phyloP scores from a whole-genome alignment of 2,888 invertebrate species.

The Pterostichus niger region DNA sequence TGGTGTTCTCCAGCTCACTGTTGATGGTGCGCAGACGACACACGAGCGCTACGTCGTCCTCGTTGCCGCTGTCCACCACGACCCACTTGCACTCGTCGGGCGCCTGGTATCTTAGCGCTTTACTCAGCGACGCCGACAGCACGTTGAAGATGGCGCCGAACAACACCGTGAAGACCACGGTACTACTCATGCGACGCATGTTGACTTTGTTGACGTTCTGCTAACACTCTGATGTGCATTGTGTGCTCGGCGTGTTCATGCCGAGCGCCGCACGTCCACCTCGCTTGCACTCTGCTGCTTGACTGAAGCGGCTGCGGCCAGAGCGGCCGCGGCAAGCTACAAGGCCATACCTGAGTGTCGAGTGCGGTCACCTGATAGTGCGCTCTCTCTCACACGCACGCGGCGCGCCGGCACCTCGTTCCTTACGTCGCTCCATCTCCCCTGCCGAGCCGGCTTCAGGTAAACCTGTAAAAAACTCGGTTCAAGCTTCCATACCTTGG shows the following conservation, averaged over 20 bases:
- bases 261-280: slow-evolving; percentile 80
- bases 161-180: slow-evolving; percentile 80
- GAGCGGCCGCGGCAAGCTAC: slow-evolving; percentile 77
- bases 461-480: slow-evolving; percentile 74
- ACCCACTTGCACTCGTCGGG: slow-evolving; percentile 91
- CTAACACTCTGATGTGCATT: slow-evolving; percentile 70
- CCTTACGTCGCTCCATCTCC: slow-evolving; percentile 69
- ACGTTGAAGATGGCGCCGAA: slow-evolving; percentile 82
- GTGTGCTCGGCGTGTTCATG: slow-evolving; percentile 77
- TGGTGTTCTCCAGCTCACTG: slow-evolving; percentile 89
- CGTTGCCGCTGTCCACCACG: slow-evolving; percentile 83
- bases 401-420: slow-evolving; percentile 69
- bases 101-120: slow-evolving; percentile 85
- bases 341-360: slow-evolving; percentile 74
- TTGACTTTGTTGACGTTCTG: slow-evolving; percentile 70
- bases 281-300: slow-evolving; percentile 81
- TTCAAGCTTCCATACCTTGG: slow-evolving; percentile 74
- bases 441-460: slow-evolving; percentile 63
- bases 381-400: slow-evolving; percentile 72
- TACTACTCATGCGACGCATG: slow-evolving; percentile 76
- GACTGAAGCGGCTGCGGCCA: slow-evolving; percentile 78
- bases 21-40: slow-evolving; percentile 88
- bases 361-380: slow-evolving; percentile 75
- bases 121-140: slow-evolving; percentile 81
- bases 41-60: slow-evolving; percentile 85